Evolutionary conservation across 2,797 vertebrate genomes (phyloP).

Genomic region (Rhinella marina): DNA sequence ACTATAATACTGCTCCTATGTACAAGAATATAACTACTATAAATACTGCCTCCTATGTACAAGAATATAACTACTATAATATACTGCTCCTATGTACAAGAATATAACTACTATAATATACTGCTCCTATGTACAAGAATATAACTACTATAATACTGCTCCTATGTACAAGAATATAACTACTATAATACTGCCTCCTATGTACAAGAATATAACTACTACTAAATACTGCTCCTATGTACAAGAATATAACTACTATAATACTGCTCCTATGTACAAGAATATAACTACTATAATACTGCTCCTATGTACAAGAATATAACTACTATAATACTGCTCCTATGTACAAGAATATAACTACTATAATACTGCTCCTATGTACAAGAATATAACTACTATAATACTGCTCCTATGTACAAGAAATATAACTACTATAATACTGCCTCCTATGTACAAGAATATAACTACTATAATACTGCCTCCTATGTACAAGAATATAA

Average conservation of each 20-base stretch:
- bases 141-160: slow-evolving; percentile 9
- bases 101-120: slow-evolving; percentile 12
- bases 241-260: not conserved
- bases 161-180: slow-evolving; percentile 7
- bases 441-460: too few relatives aligned
- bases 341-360: slow-evolving; percentile 1
- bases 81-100: not conserved
- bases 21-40: slow-evolving; percentile 2
- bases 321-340: not conserved
- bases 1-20: not conserved
- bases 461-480: not conserved
- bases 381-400: not conserved
- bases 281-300: slow-evolving; percentile 12
- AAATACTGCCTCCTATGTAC: not conserved
- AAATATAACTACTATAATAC: too few relatives aligned
- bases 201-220: slow-evolving; percentile 4
- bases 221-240: not conserved
- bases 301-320: not conserved
- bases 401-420: too few relatives aligned
- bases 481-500: slow-evolving; percentile 2
- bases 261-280: not conserved
- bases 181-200: slow-evolving; percentile 11
- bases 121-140: not conserved
- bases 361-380: not conserved
- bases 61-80: not conserved